A percentile compares a stretch with the other conserved stretches of the same genome.
Conservation (phyloP, 2,797 vertebrate genomes). For the Leuciscus waleckii region DNA sequence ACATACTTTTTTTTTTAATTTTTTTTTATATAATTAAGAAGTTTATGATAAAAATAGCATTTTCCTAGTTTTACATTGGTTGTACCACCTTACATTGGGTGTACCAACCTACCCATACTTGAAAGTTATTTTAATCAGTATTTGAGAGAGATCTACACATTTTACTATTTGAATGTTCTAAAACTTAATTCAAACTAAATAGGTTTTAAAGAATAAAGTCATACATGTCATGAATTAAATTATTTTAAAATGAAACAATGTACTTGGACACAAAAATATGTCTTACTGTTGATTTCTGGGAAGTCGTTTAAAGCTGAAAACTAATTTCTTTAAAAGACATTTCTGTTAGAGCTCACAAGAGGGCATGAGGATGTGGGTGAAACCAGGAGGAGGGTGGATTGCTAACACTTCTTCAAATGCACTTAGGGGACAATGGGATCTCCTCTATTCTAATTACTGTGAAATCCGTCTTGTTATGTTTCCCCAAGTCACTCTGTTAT, state of each 20-base stretch:
- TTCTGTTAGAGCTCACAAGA: slow-evolving; percentile 21
- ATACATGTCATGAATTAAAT: too few species aligned
- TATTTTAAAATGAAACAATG: neutral
- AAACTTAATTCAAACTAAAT: neutral
- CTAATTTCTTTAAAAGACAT: slow-evolving; percentile 18
- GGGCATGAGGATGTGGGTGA: slow-evolving; percentile 30
- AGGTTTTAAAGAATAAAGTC: too few species aligned
- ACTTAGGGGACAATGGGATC: slow-evolving; percentile 38
- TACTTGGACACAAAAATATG: neutral
- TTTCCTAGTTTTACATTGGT: too few species aligned
- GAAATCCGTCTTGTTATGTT: slow-evolving; percentile 23
- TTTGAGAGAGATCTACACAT: too few species aligned
- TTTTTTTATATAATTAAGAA: too few species aligned
- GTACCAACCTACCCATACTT: too few species aligned
- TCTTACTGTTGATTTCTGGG: neutral
- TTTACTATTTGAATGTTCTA: neutral
- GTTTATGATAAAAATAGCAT: too few species aligned
- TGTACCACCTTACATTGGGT: too few species aligned
- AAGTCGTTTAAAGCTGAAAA: slow-evolving; percentile 30
- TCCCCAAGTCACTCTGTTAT: slow-evolving; percentile 28
- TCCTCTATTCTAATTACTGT: slow-evolving; percentile 43
- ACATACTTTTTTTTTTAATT: too few species aligned
- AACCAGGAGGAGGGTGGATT: slow-evolving; percentile 10
- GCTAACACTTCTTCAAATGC: slow-evolving; percentile 41
- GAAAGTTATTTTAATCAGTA: too few species aligned